Conservation (phyloP, 2,888 invertebrate genomes). For the Proisotoma minuta region DNA sequence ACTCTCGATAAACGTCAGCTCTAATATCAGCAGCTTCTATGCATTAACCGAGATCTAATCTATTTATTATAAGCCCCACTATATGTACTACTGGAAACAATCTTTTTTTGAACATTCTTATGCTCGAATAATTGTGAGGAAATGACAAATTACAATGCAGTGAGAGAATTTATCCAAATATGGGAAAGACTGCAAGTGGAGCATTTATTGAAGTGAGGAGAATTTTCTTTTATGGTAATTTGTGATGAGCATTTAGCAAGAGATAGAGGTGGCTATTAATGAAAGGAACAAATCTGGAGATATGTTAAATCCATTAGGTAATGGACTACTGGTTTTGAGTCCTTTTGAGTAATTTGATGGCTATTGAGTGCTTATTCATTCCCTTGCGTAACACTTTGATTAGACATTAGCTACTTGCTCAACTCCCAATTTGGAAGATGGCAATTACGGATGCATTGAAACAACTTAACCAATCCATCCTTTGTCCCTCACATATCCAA, state of each 20-base stretch:
- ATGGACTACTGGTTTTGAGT: conserved; percentile 45
- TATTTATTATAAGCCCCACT: background rate
- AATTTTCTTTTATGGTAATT: too few relatives aligned
- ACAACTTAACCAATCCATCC: conserved; percentile 5
- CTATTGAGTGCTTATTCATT: conserved; percentile 15
- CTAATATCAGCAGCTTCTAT: conserved; percentile 13
- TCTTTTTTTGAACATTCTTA: too few relatives aligned
- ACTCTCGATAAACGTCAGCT: conserved; percentile 11
- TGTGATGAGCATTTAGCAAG: too few relatives aligned
- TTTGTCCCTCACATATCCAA: background rate
- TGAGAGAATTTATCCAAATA: too few relatives aligned
- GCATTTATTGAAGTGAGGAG: too few relatives aligned
- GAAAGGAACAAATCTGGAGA: too few relatives aligned
- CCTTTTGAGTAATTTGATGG: conserved; percentile 10
- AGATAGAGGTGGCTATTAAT: too few relatives aligned
- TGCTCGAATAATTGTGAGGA: too few relatives aligned
- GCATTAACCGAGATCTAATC: conserved; percentile 5
- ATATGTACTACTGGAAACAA: too few relatives aligned
- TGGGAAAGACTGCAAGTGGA: too few relatives aligned
- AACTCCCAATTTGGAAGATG: conserved; percentile 3
- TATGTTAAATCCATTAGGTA: conserved; percentile 38
- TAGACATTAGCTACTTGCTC: background rate
- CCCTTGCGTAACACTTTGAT: conserved; percentile 5
- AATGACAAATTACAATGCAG: too few relatives aligned
- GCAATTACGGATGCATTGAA: background rate